phyloP scores from a whole-genome alignment of 2,888 invertebrate genomes.

The Dione vanillae region DNA sequence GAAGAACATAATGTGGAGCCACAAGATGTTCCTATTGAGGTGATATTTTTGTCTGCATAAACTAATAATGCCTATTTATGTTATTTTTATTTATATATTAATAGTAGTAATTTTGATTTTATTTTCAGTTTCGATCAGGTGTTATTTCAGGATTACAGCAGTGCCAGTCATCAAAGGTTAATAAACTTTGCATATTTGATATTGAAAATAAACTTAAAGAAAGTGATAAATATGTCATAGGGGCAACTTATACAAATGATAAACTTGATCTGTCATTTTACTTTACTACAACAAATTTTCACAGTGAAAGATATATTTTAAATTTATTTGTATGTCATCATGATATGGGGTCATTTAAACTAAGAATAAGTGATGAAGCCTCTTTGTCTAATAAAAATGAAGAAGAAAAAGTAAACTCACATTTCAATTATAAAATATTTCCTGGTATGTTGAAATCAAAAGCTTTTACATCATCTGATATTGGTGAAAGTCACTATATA shows the following conservation, averaged over 20 bases:
- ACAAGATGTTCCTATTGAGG: neutral
- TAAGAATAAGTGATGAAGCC: constrained; percentile 59
- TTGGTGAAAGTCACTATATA: constrained; percentile 61
- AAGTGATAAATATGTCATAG: constrained; percentile 63
- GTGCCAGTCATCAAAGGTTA: constrained; percentile 60
- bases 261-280: constrained; percentile 72
- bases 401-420: constrained; percentile 35
- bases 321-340: constrained; percentile 70
- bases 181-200: constrained; percentile 62
- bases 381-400: constrained; percentile 43
- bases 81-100: no score
- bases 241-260: constrained; percentile 63
- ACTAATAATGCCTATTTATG: neutral
- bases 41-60: neutral
- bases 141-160: constrained; percentile 57
- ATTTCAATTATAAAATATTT: constrained; percentile 41
- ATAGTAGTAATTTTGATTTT: neutral
- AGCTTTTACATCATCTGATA: constrained; percentile 55
- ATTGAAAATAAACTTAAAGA: constrained; percentile 55
- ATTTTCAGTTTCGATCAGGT: constrained; percentile 53
- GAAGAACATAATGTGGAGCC: neutral
- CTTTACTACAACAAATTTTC: constrained; percentile 60
- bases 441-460: constrained; percentile 50
- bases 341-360: constrained; percentile 57
- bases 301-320: constrained; percentile 60